Conservation (phyloP, 2,888 invertebrate species). For the Phortica okadai region DNA sequence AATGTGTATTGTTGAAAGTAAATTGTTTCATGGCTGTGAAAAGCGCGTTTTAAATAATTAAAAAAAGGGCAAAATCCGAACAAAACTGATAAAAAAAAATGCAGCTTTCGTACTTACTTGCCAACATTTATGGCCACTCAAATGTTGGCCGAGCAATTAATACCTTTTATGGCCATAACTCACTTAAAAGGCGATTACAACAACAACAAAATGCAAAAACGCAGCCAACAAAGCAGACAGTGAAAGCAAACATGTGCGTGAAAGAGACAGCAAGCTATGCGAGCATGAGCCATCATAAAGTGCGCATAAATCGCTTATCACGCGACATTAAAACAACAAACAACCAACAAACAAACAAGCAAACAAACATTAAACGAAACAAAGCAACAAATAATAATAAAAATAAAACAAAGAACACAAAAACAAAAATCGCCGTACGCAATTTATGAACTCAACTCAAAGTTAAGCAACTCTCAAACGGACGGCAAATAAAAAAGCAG, state of each 20-base stretch:
- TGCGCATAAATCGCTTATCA: constrained; percentile 69
- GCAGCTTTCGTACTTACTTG: neutral
- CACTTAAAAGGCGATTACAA: constrained; percentile 16
- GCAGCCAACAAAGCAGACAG: neutral
- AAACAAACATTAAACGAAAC: constrained; percentile 58
- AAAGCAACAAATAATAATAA: neutral
- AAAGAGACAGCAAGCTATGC: neutral
- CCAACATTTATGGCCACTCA: constrained; percentile 33
- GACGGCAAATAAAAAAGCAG: constrained; percentile 50
- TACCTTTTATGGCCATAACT: constrained; percentile 65
- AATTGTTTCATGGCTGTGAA: neutral
- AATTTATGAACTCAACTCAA: constrained; percentile 24
- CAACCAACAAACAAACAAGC: constrained; percentile 46
- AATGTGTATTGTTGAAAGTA: neutral
- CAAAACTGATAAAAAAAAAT: neutral
- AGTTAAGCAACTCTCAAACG: neutral
- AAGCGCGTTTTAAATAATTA: too few species aligned
- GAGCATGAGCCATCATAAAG: constrained; percentile 60
- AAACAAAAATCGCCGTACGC: neutral
- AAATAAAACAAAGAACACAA: constrained; percentile 50
- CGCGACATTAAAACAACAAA: constrained; percentile 67
- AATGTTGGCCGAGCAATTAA: constrained; percentile 58
- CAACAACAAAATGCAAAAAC: neutral
- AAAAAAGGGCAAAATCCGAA: neutral
- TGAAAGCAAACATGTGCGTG: neutral